phyloP scores from a whole-genome alignment of 1,140 invertebrate genomes.

The Gonatopus flavifemur region DNA sequence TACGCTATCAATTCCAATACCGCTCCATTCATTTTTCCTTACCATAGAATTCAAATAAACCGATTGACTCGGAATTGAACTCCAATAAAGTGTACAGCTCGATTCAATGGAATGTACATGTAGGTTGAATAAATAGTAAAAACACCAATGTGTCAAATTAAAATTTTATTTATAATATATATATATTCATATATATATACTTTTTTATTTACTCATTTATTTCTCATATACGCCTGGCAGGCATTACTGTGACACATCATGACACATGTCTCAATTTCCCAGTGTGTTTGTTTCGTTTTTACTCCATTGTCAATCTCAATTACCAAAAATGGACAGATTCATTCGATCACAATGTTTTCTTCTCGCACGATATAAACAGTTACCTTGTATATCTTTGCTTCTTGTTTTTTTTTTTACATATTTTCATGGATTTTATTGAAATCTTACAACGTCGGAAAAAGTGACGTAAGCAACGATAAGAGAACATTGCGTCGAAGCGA shows the following conservation, averaged over 20 bases:
- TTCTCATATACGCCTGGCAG: slow-evolving; percentile 29
- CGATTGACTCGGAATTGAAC: too few relatives aligned
- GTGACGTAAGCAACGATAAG: slow-evolving; percentile 17
- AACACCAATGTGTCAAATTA: slow-evolving; percentile 14
- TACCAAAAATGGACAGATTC: slow-evolving; percentile 48
- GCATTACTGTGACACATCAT: slow-evolving; percentile 32
- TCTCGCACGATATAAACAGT: slow-evolving; percentile 5
- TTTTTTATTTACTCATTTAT: too few relatives aligned
- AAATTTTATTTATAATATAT: slow-evolving; percentile 20
- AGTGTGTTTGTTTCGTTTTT: slow-evolving; percentile 18
- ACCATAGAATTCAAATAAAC: too few relatives aligned
- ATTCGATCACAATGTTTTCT: slow-evolving; percentile 21
- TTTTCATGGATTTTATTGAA: too few relatives aligned
- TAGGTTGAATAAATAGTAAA: slow-evolving; percentile 8
- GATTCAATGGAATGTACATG: too few relatives aligned
- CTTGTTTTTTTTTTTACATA: background rate
- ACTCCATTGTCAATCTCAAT: slow-evolving; percentile 33
- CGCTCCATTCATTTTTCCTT: too few relatives aligned
- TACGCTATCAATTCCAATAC: too few relatives aligned
- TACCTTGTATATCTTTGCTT: background rate
- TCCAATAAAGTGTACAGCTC: too few relatives aligned
- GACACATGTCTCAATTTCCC: slow-evolving; percentile 33
- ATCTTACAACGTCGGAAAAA: slow-evolving; percentile 6
- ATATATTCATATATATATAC: too few relatives aligned
- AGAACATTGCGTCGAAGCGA: slow-evolving; percentile 33